phyloP scores from a whole-genome alignment of 2,888 invertebrate species.

The Acanthosoma haemorrhoidale region DNA sequence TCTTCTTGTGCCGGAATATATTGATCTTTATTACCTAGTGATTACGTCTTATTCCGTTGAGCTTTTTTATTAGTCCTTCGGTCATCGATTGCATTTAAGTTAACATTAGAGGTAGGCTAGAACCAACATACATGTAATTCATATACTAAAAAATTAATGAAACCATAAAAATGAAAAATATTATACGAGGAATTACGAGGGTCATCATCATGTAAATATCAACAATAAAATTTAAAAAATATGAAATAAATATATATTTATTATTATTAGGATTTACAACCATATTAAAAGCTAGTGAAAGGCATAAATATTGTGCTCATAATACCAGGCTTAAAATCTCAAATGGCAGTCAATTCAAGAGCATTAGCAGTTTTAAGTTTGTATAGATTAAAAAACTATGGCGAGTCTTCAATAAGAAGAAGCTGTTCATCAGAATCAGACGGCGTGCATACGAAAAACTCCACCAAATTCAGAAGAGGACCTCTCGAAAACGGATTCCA shows the following conservation, averaged over 20 bases:
- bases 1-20: too few relatives aligned
- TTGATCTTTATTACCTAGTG: too few relatives aligned
- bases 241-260: neutral
- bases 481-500: conserved; percentile 90
- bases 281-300: neutral
- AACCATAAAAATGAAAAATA: too few relatives aligned
- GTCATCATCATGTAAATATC: neutral
- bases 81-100: too few relatives aligned
- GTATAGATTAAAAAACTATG: conserved; percentile 4
- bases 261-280: neutral
- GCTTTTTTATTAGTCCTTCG: too few relatives aligned
- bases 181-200: too few relatives aligned
- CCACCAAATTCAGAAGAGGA: conserved; percentile 75
- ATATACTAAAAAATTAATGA: too few relatives aligned
- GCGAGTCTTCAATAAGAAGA: conserved; percentile 40
- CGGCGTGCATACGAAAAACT: conserved; percentile 82
- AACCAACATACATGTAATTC: too few relatives aligned
- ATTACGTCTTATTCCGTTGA: too few relatives aligned
- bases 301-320: neutral
- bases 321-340: neutral
- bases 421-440: conserved; percentile 65
- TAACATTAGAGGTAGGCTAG: too few relatives aligned
- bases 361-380: neutral
- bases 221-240: neutral
- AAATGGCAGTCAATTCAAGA: neutral